phyloP scores from a whole-genome alignment of 1,140 invertebrate genomes.

The Drosophila novamexicana region DNA sequence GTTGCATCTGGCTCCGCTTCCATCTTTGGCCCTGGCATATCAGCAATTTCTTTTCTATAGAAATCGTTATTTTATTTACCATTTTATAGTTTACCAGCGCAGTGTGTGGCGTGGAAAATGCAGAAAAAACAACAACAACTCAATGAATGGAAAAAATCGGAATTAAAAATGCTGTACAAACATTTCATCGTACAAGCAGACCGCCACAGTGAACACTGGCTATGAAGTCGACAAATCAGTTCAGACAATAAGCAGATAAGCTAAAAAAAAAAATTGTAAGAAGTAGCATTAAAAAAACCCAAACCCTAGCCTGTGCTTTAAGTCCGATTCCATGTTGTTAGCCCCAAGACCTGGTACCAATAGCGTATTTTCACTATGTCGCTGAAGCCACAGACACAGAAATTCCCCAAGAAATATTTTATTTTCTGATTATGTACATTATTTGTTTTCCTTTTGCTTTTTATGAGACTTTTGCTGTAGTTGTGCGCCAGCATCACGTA shows the following conservation, averaged over 20 bases:
- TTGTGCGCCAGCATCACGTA: constrained; percentile 58
- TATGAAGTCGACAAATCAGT: not conserved
- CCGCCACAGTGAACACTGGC: constrained; percentile 35
- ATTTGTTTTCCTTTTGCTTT: constrained; percentile 49
- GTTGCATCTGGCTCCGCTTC: constrained; percentile 2
- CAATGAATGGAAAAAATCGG: constrained; percentile 18
- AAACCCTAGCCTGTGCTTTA: too few species aligned
- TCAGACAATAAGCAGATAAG: not conserved
- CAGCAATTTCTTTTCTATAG: constrained; percentile 32
- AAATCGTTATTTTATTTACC: constrained; percentile 44
- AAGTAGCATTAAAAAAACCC: not conserved
- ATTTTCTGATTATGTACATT: constrained; percentile 45
- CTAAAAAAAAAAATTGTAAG: not conserved
- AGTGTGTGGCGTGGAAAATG: constrained; percentile 43
- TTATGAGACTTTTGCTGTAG: constrained; percentile 46
- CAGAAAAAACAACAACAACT: constrained; percentile 37
- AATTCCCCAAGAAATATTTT: constrained; percentile 27
- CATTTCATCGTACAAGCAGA: constrained; percentile 30
- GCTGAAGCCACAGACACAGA: not conserved
- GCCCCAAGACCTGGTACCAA: not conserved
- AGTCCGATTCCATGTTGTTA: not conserved
- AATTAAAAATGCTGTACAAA: constrained; percentile 51
- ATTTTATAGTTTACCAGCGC: constrained; percentile 31
- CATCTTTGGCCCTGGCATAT: constrained; percentile 1
- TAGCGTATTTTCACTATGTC: constrained; percentile 22